These are phyloP conservation scores for Diarsia brunnea DNA, from an alignment of 2,888 invertebrate genomes.

Conservation along the genomic window DNA sequence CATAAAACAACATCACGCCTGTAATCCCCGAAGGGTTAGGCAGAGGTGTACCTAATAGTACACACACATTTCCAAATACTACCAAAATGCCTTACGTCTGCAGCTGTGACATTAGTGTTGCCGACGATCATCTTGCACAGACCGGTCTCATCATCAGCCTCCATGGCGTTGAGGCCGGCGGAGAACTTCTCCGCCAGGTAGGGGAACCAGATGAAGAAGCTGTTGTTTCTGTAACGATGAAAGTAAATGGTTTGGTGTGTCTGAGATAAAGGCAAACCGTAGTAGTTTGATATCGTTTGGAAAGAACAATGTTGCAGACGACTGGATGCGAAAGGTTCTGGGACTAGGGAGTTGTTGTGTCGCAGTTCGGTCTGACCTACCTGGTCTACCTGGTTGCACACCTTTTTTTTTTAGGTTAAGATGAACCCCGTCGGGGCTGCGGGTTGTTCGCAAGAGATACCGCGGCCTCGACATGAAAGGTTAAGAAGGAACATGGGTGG, in stretches of 20 bases:
- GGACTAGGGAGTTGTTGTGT: background rate
- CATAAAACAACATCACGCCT: no score
- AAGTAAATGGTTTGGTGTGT: no score
- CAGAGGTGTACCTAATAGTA: no score
- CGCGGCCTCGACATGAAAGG: no score
- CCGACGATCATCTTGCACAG: constrained; percentile 66
- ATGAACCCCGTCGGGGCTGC: no score
- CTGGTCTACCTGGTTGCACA: no score
- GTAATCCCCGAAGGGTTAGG: no score
- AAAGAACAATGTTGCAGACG: background rate
- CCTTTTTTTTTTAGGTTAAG: no score
- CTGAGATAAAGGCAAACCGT: background rate
- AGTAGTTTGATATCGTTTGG: background rate
- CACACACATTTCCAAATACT: no score
- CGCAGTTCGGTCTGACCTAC: background rate
- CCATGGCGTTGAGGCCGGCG: constrained; percentile 53
- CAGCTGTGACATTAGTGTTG: constrained; percentile 46
- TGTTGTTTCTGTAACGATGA: constrained; percentile 85
- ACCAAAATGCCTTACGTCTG: constrained; percentile 28
- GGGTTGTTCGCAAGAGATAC: no score
- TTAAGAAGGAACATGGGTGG: no score
- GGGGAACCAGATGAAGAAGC: constrained; percentile 88
- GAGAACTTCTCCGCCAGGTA: constrained; percentile 84
- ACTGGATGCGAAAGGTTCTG: background rate
- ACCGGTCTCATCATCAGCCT: constrained; percentile 52